Conservation (phyloP, 1,140 invertebrate genomes). For the Gryllus bimaculatus region DNA sequence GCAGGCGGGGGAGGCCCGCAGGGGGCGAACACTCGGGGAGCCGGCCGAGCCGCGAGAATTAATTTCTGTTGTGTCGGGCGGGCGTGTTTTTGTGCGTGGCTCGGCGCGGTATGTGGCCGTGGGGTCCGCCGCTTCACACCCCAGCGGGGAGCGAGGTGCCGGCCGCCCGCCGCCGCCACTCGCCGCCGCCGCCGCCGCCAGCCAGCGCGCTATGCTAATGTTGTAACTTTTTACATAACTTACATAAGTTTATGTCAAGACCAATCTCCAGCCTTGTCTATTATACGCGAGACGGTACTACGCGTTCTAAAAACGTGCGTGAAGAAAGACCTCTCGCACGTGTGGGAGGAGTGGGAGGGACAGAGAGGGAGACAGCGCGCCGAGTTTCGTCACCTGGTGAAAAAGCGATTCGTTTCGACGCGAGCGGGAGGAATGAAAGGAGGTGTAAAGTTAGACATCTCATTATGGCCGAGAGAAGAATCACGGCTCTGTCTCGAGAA, state of each 20-base stretch:
- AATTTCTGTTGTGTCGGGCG: neutral
- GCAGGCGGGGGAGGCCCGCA: neutral
- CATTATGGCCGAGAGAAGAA: too few relatives aligned
- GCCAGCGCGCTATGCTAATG: neutral
- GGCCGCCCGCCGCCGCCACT: too few relatives aligned
- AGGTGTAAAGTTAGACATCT: too few relatives aligned
- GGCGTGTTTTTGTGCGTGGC: neutral
- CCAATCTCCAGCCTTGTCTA: conserved; percentile 12
- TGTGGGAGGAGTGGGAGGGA: too few relatives aligned
- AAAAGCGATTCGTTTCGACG: too few relatives aligned
- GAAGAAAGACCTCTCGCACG: too few relatives aligned
- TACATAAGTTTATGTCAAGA: conserved; percentile 13
- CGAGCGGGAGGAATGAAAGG: too few relatives aligned
- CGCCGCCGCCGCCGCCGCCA: too few relatives aligned
- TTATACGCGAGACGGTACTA: neutral
- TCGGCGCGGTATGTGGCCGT: neutral
- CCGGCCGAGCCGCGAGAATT: neutral
- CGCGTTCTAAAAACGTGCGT: neutral
- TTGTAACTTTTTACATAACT: conserved; percentile 10
- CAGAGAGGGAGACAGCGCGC: too few relatives aligned
- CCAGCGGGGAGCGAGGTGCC: neutral
- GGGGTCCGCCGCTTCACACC: neutral
- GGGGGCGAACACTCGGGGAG: neutral
- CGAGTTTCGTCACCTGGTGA: too few relatives aligned
- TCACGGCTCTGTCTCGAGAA: too few relatives aligned